Percentiles rank a stretch among this genome's conserved stretches.
phyloP scores from a whole-genome alignment of 2,888 invertebrate species.

The Philhelius pedissequus region DNA sequence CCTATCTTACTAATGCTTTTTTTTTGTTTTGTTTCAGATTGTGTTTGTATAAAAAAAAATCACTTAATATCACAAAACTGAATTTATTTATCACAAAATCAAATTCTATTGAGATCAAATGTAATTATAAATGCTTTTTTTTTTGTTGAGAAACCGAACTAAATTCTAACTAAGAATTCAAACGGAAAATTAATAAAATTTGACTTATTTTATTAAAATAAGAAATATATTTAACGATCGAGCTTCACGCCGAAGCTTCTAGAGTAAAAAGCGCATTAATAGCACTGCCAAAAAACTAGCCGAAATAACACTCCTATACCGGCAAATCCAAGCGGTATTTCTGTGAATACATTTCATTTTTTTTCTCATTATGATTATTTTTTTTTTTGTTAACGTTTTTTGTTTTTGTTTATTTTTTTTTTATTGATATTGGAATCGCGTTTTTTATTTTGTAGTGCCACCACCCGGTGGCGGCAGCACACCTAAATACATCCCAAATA shows the following conservation, averaged over 20 bases:
- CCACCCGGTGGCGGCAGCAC: slow-evolving; percentile 4
- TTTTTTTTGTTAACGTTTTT: slow-evolving; percentile 25
- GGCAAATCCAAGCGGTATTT: slow-evolving; percentile 63
- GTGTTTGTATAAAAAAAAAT: neutral
- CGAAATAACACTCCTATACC: slow-evolving; percentile 72
- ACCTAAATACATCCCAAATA: slow-evolving; percentile 39
- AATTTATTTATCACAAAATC: slow-evolving; percentile 2
- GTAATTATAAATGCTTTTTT: neutral
- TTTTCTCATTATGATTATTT: slow-evolving; percentile 35
- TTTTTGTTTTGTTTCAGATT: neutral
- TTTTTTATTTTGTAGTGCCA: slow-evolving; percentile 47
- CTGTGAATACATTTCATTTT: slow-evolving; percentile 54
- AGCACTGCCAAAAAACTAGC: slow-evolving; percentile 74
- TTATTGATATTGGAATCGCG: slow-evolving; percentile 58
- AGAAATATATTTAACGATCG: slow-evolving; percentile 21
- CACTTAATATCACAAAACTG: neutral
- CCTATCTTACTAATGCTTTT: neutral
- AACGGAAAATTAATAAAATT: neutral
- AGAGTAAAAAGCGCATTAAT: slow-evolving; percentile 74
- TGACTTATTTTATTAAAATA: neutral
- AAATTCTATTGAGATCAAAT: neutral
- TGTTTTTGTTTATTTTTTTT: slow-evolving; percentile 5
- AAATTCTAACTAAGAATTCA: neutral
- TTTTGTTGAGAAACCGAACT: neutral
- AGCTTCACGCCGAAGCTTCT: slow-evolving; percentile 50